phyloP scores from a whole-genome alignment of 2,888 invertebrate genomes.

The Rhamphomyia laevipes region DNA sequence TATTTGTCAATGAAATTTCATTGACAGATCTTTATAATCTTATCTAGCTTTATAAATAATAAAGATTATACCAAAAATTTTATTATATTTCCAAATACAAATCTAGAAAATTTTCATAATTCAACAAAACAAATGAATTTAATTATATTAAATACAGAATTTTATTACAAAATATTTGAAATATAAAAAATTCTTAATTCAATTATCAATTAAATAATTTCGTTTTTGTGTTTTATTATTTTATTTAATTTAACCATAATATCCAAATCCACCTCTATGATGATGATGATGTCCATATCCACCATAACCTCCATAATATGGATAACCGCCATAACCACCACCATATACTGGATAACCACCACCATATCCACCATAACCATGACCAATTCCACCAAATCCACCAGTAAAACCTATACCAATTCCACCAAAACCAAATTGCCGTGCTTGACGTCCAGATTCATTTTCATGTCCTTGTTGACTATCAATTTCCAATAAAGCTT shows the following conservation, averaged over 20 bases:
- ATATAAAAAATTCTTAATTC: slow-evolving; percentile 16
- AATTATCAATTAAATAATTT: slow-evolving; percentile 22
- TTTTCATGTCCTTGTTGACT: slow-evolving; percentile 13
- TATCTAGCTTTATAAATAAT: too few species aligned
- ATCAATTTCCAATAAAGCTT: too few species aligned
- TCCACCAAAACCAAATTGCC: slow-evolving; percentile 12
- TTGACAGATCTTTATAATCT: too few species aligned
- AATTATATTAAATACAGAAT: not conserved
- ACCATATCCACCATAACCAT: not conserved
- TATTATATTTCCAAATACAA: too few species aligned
- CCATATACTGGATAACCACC: not conserved
- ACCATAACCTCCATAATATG: slow-evolving; percentile 9
- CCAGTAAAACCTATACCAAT: slow-evolving; percentile 7
- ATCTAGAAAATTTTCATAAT: too few species aligned
- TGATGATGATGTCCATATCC: slow-evolving; percentile 1
- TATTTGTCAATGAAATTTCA: too few species aligned
- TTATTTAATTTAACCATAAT: slow-evolving; percentile 16
- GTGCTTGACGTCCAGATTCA: slow-evolving; percentile 6
- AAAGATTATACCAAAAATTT: too few species aligned
- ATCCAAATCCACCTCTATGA: slow-evolving; percentile 4
- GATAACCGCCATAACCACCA: not conserved
- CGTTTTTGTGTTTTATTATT: slow-evolving; percentile 1
- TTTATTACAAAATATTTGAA: too few species aligned
- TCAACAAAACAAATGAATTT: too few species aligned
- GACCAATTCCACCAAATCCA: not conserved